Conservation (phyloP, 64 coral and sea anemone genomes). For the Dendrophyllia cribrosa region DNA sequence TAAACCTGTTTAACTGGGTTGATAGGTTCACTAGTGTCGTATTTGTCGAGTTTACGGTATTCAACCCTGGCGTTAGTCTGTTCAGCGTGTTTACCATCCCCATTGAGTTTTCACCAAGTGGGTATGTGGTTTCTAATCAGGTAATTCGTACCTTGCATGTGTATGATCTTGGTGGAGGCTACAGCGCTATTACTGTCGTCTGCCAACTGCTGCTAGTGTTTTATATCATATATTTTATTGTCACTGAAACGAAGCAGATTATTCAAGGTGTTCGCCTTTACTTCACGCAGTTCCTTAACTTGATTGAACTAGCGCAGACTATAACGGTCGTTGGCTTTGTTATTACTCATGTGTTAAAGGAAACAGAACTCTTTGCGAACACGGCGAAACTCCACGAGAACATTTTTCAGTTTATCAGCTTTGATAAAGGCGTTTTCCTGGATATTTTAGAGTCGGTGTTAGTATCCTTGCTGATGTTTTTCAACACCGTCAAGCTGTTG, state of each 20-base stretch:
- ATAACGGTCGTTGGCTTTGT: neutral
- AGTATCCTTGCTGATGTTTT: constrained; percentile 48
- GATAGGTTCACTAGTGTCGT: constrained; percentile 23
- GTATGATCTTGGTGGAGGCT: constrained; percentile 34
- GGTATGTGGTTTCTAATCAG: constrained; percentile 24
- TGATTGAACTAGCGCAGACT: constrained; percentile 36
- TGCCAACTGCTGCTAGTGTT: constrained; percentile 37
- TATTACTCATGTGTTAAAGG: constrained; percentile 7
- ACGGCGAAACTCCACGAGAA: constrained; percentile 15
- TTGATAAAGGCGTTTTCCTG: constrained; percentile 33
- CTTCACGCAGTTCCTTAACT: constrained; percentile 47
- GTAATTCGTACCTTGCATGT: constrained; percentile 29
- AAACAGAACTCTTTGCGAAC: constrained; percentile 1
- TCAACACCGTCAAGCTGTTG: constrained; percentile 63
- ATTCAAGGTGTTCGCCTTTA: neutral
- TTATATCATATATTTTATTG: constrained; percentile 43
- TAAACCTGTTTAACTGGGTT: constrained; percentile 32
- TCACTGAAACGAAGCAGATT: constrained; percentile 14
- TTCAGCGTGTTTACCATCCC: constrained; percentile 37
- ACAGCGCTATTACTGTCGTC: constrained; percentile 13
- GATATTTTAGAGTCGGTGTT: constrained; percentile 24
- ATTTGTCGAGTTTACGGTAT: constrained; percentile 39
- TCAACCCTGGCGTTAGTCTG: constrained; percentile 19
- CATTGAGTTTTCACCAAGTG: constrained; percentile 25
- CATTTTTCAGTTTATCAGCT: constrained; percentile 36